Conservation (phyloP, 1,140 invertebrate genomes). For the Chelonus insularis region DNA sequence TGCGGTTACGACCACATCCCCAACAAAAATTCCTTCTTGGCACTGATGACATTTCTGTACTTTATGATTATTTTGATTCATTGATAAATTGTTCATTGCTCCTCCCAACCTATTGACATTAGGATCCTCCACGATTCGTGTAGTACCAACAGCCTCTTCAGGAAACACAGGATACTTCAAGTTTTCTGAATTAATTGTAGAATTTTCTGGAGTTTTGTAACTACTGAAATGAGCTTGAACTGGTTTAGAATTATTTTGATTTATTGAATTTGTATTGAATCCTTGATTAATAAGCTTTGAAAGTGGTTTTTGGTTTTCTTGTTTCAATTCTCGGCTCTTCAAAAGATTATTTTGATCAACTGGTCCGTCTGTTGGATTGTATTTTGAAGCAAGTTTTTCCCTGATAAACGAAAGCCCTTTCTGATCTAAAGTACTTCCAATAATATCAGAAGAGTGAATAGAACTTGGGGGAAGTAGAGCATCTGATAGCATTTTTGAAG, state of each 20-base stretch:
- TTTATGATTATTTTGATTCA: conserved; percentile 30
- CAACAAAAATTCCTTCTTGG: conserved; percentile 64
- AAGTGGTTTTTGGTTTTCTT: conserved; percentile 1
- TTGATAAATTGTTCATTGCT: conserved; percentile 39
- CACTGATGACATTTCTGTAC: conserved; percentile 58
- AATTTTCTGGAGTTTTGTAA: conserved; percentile 29
- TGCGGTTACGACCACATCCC: conserved; percentile 82
- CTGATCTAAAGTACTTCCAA: conserved; percentile 49
- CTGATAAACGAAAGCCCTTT: conserved; percentile 44
- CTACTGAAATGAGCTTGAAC: conserved; percentile 38
- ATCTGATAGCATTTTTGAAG: conserved; percentile 44
- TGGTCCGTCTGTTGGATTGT: conserved; percentile 36
- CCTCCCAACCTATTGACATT: conserved; percentile 36
- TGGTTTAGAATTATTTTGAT: conserved; percentile 7
- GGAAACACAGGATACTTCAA: conserved; percentile 49
- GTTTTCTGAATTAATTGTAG: conserved; percentile 44
- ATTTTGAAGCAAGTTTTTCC: conserved; percentile 49
- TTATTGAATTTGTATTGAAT: background rate
- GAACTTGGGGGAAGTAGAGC: conserved; percentile 46
- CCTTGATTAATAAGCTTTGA: background rate
- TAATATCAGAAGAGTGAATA: conserved; percentile 42
- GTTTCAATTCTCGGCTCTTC: conserved; percentile 19
- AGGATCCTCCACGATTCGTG: conserved; percentile 30
- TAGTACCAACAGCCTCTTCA: conserved; percentile 29
- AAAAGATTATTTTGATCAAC: conserved; percentile 3